These are phyloP conservation scores for Steatornis caripensis DNA, from an alignment of 2,113 vertebrate genomes.

Conservation along the genomic window DNA sequence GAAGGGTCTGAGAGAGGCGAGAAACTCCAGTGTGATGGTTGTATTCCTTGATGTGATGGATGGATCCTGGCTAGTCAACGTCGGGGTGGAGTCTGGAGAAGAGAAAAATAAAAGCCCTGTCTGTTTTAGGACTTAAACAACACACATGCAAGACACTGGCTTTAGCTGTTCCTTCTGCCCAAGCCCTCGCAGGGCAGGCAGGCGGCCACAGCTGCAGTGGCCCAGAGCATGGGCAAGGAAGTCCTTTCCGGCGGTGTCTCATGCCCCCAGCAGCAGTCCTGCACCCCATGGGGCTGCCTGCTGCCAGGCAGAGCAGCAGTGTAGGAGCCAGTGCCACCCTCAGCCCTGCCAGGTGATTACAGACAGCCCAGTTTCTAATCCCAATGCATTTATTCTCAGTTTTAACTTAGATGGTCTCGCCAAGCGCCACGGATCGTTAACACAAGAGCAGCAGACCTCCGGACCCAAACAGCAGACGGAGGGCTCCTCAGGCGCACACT, in stretches of 20 bases:
- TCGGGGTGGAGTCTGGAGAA: fast-evolving
- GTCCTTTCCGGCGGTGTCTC: background rate
- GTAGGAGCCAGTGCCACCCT: background rate
- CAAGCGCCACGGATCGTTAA: background rate
- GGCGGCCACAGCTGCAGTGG: background rate
- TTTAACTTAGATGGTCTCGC: fast-evolving
- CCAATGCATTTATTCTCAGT: background rate
- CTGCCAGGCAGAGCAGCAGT: background rate
- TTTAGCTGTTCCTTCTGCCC: background rate
- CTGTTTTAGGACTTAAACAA: background rate
- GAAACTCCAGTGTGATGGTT: background rate
- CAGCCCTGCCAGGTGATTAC: background rate
- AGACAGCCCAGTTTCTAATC: background rate
- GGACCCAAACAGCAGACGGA: background rate
- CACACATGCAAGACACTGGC: background rate
- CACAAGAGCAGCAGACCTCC: background rate
- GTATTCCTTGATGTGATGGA: background rate
- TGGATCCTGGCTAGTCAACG: background rate
- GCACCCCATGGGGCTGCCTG: background rate
- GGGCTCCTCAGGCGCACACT: background rate
- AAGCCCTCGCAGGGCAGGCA: fast-evolving
- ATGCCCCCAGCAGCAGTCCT: background rate
- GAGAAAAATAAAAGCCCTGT: background rate
- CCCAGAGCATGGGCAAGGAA: background rate
- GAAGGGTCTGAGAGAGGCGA: background rate